Evolutionary conservation across 2,797 vertebrate species (phyloP).

Genomic region (Pachyuromys duprasi): DNA sequence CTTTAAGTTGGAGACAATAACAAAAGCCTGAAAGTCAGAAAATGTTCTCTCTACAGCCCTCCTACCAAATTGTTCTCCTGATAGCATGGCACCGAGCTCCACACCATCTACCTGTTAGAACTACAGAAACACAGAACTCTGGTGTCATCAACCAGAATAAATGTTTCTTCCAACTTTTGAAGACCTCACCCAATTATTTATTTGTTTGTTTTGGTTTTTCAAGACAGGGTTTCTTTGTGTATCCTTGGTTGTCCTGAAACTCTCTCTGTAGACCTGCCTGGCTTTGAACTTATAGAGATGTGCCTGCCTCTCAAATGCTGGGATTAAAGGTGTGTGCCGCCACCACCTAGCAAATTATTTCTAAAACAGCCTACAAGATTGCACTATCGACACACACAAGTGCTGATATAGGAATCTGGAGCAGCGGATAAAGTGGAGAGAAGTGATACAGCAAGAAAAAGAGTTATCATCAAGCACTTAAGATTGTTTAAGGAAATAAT

Average conservation of each 20-base stretch:
- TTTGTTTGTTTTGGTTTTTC: too few relatives aligned
- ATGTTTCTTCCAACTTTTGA: constrained; percentile 38
- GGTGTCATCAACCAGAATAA: not conserved
- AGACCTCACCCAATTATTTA: constrained; percentile 7
- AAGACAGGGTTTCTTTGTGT: too few relatives aligned
- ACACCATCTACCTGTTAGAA: not conserved
- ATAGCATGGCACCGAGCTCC: not conserved
- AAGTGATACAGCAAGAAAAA: not conserved
- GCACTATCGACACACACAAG: not conserved
- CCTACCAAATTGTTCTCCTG: not conserved
- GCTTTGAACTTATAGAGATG: too few relatives aligned
- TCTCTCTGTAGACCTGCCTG: too few relatives aligned
- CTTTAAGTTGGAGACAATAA: constrained; percentile 30
- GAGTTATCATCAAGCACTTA: constrained; percentile 8
- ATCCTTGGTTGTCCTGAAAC: too few relatives aligned
- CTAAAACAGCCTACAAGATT: constrained; percentile 11
- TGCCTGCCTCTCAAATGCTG: too few relatives aligned
- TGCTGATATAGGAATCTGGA: constrained; percentile 27
- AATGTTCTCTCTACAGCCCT: not conserved
- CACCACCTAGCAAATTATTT: not conserved
- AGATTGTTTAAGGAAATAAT: constrained; percentile 42
- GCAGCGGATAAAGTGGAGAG: not conserved
- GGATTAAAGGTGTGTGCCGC: too few relatives aligned
- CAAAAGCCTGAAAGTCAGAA: not conserved
- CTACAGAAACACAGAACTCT: not conserved